Evolutionary conservation across 2,797 vertebrate species (phyloP).

Genomic region (Pseudochirops corinnae): DNA sequence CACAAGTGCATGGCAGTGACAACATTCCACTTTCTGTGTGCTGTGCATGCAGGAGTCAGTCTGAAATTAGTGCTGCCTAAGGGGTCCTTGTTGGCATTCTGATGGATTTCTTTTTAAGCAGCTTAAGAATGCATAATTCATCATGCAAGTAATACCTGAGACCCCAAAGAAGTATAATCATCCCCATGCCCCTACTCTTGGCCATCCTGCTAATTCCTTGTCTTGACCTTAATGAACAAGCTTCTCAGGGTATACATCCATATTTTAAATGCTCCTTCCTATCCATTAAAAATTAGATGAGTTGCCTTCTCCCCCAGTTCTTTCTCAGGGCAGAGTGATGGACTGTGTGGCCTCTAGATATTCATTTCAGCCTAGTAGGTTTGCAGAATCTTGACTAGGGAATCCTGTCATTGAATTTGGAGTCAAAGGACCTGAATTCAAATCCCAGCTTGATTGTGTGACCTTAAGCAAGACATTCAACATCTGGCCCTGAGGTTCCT

Average conservation of each 20-base stretch:
- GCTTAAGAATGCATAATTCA: slow-evolving; percentile 26
- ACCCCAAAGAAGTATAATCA: not conserved
- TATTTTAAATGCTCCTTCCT: not conserved
- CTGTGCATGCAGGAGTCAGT: slow-evolving; percentile 35
- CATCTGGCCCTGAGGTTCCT: not conserved
- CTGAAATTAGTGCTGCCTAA: not conserved
- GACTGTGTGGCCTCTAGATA: not conserved
- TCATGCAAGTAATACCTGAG: slow-evolving; percentile 33
- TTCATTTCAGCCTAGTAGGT: not conserved
- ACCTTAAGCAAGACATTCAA: not conserved
- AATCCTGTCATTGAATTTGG: not conserved
- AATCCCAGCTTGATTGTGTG: not conserved
- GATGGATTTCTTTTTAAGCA: slow-evolving; percentile 11
- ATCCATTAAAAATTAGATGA: not conserved
- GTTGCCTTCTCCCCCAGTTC: not conserved
- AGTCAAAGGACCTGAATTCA: not conserved
- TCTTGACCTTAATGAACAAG: not conserved
- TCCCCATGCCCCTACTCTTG: not conserved
- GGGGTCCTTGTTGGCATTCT: not conserved
- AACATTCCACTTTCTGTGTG: slow-evolving; percentile 48
- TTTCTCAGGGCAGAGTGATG: not conserved
- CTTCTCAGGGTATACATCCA: not conserved
- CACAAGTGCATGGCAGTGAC: slow-evolving; percentile 44
- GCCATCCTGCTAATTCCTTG: not conserved
- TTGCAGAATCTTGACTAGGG: not conserved